Evolutionary conservation across 2,888 invertebrate genomes (phyloP), one percentile per base, ranked within the genome.

Genomic region (Dynastes grantii): DNA sequence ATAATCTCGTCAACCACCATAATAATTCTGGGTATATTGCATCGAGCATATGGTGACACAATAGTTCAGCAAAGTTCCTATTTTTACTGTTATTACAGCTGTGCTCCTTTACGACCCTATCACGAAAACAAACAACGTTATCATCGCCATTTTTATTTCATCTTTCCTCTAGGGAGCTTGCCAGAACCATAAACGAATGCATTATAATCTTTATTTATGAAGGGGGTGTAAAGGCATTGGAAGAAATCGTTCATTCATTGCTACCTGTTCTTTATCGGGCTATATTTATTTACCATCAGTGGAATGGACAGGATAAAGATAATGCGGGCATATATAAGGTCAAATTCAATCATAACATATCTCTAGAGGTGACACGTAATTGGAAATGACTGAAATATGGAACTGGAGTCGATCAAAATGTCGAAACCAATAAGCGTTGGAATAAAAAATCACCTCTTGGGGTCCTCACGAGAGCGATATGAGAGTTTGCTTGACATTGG

Each of bases 401-500:
- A 84, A 84, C 84, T 84, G 80, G 84, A 84, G 84, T 85, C 85
- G 84, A 86, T 86, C 85, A 85, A 85, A 85, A 85, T 78, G 85
- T 86, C 85, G 83, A 83, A 83, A 82, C 83, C 85, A 85, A 85
- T 86, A 85, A 85, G 84, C 85, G 85, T 86, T 85, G 85, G 85
- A 85, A 81, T 85, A 85, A 83, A 77, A 77, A 68, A 67, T 67
- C 67, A 68, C 77, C 67, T 65, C 58, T 83, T 80, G 82, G 32
- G 81, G 83, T 83, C 84, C 85, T 83, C 85, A 81, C 81, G 80
- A 80, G 84, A 82, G 82, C 82, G 82, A 84, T 85, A 84, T 78
- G 45, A 64, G 73, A 78, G 73, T 78, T 63, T 83, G 78, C 78
- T 76, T 76, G 78, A 75, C 55, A 68, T 29, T 65, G 45, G 37